Evolutionary conservation across 2,113 vertebrate genomes (phyloP), one percentile per base, ranked within the genome.

Genomic region (Microcebus lehilahytsara): DNA sequence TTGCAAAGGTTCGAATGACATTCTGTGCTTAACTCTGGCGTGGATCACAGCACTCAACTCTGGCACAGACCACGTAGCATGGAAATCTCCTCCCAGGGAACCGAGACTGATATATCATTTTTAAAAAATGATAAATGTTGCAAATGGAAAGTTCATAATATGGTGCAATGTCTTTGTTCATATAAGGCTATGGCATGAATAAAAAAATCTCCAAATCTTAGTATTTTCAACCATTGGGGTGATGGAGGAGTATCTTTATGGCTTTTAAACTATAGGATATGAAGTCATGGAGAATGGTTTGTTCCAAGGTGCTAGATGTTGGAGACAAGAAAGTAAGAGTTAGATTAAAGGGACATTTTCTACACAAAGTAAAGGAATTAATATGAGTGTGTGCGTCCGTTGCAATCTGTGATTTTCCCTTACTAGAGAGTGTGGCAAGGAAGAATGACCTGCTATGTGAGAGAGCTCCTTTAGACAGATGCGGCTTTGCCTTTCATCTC

Each of bases 331-430:
- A 93, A 53, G 19, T n/a, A 74, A 83, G 30, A 66, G 12, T 67
- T n/a, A 67, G 11, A 84, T 32, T 10, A 74, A 87, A 92, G 25
- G 75, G 27, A 64, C 42, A 27, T 49, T 75, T 88, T 85, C 30
- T 34, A 34, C 22, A 86, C n/a, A 89, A 95, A 91, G 67, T 71
- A 69, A 83, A 91, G 56, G 22, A 77, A 94, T 25, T 90, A 74
- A 69, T n/a, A 19, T 30, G 56, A 77, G 12, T 51, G 60, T 85
- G 32, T 22, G 6, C 75, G 14, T 84, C 81, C 25, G 53, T 25
- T 58, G 30, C 4, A 67, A 16, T 75, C 49, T 92, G 34, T 85
- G 40, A 94, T 79, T 92, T 80, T 10, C 17, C 27, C 3, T n/a
- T 46, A 12, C 37, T 56, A 6, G 2, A 19, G n/a, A 91, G 32